Percentiles rank a stretch among this genome's conserved stretches.
Conservation (phyloP, 2,888 invertebrate species). For the Candidula unifasciata region DNA sequence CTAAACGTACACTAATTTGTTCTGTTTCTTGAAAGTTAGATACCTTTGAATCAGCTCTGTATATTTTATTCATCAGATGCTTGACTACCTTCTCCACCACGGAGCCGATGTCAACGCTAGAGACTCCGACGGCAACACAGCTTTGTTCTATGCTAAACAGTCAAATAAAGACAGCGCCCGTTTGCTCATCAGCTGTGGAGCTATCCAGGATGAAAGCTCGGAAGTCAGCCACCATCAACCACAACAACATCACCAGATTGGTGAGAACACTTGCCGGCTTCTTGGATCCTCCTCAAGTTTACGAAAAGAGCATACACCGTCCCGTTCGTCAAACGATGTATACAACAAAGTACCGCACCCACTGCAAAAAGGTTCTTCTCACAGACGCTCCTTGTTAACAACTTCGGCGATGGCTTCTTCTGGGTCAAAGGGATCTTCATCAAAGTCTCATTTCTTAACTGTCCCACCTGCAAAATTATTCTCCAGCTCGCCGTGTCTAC, state of each 20-base stretch:
- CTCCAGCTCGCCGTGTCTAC: conserved; percentile 21
- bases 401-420: neutral
- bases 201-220: conserved; percentile 50
- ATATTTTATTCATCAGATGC: neutral
- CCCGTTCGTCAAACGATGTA: neutral
- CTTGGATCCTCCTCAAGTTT: neutral
- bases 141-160: conserved; percentile 62
- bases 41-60: no score
- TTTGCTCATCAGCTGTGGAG: conserved; percentile 60
- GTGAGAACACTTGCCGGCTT: neutral
- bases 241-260: neutral
- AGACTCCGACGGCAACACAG: conserved; percentile 61
- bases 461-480: neutral
- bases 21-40: no score
- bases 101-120: conserved; percentile 60
- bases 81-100: conserved; percentile 62
- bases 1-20: no score
- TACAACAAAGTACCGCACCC: neutral
- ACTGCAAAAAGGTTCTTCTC: neutral
- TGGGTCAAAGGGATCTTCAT: neutral
- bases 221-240: neutral
- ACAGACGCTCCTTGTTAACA: neutral
- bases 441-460: conserved; percentile 1
- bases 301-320: neutral
- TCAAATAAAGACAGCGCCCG: conserved; percentile 57